Base-by-base conservation (phyloP, 2,888 invertebrate genomes). In the Pyrgus malvae region DNA sequence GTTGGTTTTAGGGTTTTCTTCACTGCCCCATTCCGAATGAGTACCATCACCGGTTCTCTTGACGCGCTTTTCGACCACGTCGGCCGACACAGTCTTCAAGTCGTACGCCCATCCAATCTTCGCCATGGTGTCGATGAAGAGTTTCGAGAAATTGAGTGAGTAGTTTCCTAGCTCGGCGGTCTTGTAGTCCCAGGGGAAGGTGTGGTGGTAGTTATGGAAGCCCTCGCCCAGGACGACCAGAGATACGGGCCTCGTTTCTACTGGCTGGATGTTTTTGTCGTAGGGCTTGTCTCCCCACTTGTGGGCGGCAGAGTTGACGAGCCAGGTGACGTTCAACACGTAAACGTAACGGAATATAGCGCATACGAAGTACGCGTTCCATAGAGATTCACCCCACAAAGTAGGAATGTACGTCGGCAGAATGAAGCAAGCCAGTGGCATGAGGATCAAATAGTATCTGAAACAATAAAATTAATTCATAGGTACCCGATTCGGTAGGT, bases 291-390 rank as follows among this genome's bases (percentile, higher is more conserved):
- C 85, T 48, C 95, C 95, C 88, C 93, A 95, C 69, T 93, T 90
- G 81, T 97, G 97, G 8, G 97, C 97, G 0, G 95, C 95, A 59
- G 96, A 96, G 88, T 98, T 98, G 31, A 97, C 96, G 56, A 96
- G 87, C 97, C 97, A 98, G 2, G 97, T 97, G 53, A 93, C 93
- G 78, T 98, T 95, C 50, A 98, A 90, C 0, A 94, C 93, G 70
- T 94, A 92, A 25, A 93, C 92, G 85, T 96, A 97, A 48, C 97
- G 93, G 76, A 96, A 92, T 68, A 95, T 91, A 14, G 93, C 92
- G 62, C 91, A 92, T n/a, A 94, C 92, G 75, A 92, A 93, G 86
- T 91, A 94, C 0, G 93, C 91, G 68, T 93, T 93, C 68, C 85
- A 74, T 56, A 91, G 81, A 0, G 91, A 88, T 77, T 98, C 98